Percentiles rank a stretch among this genome's conserved stretches.
phyloP scores from a whole-genome alignment of 2,797 vertebrate genomes.

The Distichodus sexfasciatus region DNA sequence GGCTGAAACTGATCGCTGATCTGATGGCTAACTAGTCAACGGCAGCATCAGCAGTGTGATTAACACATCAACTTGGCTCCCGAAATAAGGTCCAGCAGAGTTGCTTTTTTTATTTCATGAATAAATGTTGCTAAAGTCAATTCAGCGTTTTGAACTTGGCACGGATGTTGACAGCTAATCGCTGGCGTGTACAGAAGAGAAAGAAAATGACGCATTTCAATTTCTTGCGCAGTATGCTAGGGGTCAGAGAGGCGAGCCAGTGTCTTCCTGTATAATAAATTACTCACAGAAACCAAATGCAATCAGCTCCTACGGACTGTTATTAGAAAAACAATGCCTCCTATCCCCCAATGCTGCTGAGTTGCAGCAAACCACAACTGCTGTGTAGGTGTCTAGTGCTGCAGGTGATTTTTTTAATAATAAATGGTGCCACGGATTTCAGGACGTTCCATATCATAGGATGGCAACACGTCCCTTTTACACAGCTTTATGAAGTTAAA shows the following conservation, averaged over 20 bases:
- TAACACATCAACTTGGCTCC: neutral
- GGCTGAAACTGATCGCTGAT: neutral
- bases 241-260: neutral
- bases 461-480: no score
- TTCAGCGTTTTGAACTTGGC: neutral
- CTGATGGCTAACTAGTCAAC: neutral
- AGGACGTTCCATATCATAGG: no score
- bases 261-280: neutral
- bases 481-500: no score
- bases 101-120: neutral
- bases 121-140: neutral
- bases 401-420: no score
- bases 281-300: neutral
- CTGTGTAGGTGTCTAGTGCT: no score
- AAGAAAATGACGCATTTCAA: constrained; percentile 10
- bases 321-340: neutral
- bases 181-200: neutral
- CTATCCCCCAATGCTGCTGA: neutral
- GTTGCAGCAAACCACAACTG: no score
- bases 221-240: neutral
- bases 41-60: neutral
- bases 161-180: neutral
- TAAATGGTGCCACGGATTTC: no score
- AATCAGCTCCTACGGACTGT: neutral
- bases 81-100: neutral